Conservation (phyloP, 2,797 vertebrate species). For the Carapus acus region DNA sequence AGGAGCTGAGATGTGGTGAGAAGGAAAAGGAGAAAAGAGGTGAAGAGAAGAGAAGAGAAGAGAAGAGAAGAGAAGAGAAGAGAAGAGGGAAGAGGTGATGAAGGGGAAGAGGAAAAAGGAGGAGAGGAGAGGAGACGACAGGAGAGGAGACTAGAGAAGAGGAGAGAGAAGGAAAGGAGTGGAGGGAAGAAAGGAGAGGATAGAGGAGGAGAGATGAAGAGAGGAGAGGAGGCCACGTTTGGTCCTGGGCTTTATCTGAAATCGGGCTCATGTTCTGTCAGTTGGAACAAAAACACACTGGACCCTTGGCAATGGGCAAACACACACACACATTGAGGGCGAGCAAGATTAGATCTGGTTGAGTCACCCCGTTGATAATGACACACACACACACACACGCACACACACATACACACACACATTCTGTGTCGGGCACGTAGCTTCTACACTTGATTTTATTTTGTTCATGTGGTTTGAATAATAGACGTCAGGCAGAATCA, state of each 20-base stretch:
- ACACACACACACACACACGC: too few relatives aligned
- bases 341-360: conserved; percentile 49
- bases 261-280: conserved; percentile 36
- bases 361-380: conserved; percentile 45
- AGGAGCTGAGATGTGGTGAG: conserved; percentile 49
- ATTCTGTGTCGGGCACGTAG: too few relatives aligned
- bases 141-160: conserved; percentile 42
- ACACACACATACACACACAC: too few relatives aligned
- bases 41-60: too few relatives aligned
- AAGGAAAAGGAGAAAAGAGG: conserved; percentile 49
- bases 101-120: conserved; percentile 45
- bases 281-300: conserved; percentile 29
- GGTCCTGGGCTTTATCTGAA: conserved; percentile 30
- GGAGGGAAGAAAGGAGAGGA: conserved; percentile 13
- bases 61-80: conserved; percentile 20
- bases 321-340: conserved; percentile 18
- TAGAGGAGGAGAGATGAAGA: conserved; percentile 49
- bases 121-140: conserved; percentile 31
- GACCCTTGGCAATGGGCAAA: conserved; percentile 2
- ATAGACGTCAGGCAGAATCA: too few relatives aligned
- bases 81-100: conserved; percentile 21
- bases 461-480: too few relatives aligned
- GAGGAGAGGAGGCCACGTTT: conserved; percentile 29
- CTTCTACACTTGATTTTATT: too few relatives aligned
- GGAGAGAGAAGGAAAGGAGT: conserved; percentile 26